These are phyloP conservation scores for Phenganax subtilis DNA, from an alignment of 92 coral and sea anemone genomes.

Conservation along the genomic window DNA sequence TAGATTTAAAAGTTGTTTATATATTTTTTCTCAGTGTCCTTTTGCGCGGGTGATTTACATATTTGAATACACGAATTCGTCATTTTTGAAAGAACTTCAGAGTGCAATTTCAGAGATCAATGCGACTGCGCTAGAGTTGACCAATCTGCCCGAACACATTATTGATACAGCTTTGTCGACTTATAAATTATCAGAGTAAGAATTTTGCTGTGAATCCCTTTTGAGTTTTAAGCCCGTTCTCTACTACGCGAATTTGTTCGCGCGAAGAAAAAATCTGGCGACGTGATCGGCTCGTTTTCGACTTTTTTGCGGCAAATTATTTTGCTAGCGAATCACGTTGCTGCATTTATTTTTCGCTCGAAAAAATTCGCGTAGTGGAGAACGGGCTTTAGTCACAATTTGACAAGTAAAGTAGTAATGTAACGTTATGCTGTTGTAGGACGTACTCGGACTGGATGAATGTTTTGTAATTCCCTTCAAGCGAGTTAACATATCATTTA, in stretches of 20 bases:
- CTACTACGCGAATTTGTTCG: no score
- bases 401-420: no score
- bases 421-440: no score
- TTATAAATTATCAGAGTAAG: conserved; percentile 86
- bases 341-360: no score
- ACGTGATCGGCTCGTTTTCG: no score
- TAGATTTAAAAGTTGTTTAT: not conserved
- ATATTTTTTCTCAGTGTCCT: conserved; percentile 63
- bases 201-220: not conserved
- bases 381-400: no score
- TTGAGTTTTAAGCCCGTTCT: not conserved
- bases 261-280: no score
- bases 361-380: no score
- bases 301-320: no score
- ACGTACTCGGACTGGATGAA: not conserved
- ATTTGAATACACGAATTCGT: conserved; percentile 75
- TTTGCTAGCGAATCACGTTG: no score
- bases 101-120: conserved; percentile 67
- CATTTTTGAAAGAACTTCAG: conserved; percentile 72
- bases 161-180: conserved; percentile 95
- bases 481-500: not conserved
- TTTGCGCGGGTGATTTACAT: conserved; percentile 76
- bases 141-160: conserved; percentile 75
- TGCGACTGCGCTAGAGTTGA: conserved; percentile 84
- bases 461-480: not conserved